Evolutionary conservation across 2,113 vertebrate species (phyloP).

Genomic region (Phocoena phocoena): DNA sequence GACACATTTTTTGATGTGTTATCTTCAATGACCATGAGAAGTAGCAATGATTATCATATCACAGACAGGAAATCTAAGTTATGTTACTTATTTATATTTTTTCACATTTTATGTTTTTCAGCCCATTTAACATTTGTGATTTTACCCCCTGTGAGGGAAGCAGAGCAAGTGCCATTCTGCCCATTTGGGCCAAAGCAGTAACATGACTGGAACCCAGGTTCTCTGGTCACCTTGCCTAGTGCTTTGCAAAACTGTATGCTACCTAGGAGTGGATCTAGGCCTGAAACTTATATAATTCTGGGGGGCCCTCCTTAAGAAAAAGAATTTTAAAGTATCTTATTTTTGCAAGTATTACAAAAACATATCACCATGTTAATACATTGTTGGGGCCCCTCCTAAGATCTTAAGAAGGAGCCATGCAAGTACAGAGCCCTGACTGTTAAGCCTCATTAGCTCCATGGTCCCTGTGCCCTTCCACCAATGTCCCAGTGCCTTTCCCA

Average conservation of each 20-base stretch:
- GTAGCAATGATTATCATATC: not conserved
- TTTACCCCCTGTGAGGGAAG: not conserved
- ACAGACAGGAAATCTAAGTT: not conserved
- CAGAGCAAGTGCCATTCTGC: not conserved
- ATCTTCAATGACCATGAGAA: slow-evolving; percentile 17
- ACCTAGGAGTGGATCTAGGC: not conserved
- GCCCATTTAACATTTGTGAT: not conserved
- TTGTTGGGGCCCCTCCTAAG: not conserved
- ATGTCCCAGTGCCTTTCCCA: not conserved
- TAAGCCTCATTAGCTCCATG: not conserved
- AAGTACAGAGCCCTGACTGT: not conserved
- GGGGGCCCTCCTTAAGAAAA: not conserved
- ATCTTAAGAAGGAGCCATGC: not conserved
- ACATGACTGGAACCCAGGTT: not conserved
- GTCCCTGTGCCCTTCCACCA: not conserved
- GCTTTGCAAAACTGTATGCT: not conserved
- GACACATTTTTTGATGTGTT: not conserved
- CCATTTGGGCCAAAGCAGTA: not conserved
- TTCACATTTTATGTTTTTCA: slow-evolving; percentile 25
- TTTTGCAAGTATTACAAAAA: slow-evolving; percentile 15
- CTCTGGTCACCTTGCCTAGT: not conserved
- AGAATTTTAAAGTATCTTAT: not conserved
- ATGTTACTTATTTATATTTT: not conserved
- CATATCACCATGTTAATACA: not conserved
- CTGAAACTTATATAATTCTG: not conserved